Conservation (phyloP, 2,797 vertebrate genomes). For the Rhadinocentrus ornatus region DNA sequence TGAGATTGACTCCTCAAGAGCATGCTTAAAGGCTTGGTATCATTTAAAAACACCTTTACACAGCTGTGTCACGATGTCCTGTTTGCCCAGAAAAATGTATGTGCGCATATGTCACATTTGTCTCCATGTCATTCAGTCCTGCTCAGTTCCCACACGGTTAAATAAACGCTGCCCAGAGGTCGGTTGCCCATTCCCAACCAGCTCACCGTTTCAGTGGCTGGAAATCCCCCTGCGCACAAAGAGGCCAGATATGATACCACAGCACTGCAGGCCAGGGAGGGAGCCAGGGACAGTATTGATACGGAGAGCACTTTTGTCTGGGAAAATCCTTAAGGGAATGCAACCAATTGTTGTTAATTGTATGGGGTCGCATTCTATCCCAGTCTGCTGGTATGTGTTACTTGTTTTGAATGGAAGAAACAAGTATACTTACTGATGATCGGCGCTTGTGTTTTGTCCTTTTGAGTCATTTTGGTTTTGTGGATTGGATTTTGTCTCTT, state of each 20-base stretch:
- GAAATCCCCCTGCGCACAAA: slow-evolving; percentile 86
- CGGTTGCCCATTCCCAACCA: slow-evolving; percentile 81
- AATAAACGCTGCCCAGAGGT: slow-evolving; percentile 80
- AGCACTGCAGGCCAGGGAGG: slow-evolving; percentile 86
- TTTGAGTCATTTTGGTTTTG: slow-evolving; percentile 40
- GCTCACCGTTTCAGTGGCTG: slow-evolving; percentile 84
- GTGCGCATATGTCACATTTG: slow-evolving; percentile 33
- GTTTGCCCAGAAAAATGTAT: slow-evolving; percentile 1
- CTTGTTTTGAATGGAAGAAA: slow-evolving; percentile 70
- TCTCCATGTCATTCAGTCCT: slow-evolving; percentile 54
- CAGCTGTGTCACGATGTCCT: slow-evolving; percentile 14
- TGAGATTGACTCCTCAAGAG: background rate
- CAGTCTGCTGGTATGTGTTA: slow-evolving; percentile 72
- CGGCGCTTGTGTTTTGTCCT: slow-evolving; percentile 45
- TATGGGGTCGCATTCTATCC: slow-evolving; percentile 70
- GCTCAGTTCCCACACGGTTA: slow-evolving; percentile 80
- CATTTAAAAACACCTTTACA: slow-evolving; percentile 27
- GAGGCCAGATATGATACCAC: slow-evolving; percentile 84
- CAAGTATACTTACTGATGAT: slow-evolving; percentile 59
- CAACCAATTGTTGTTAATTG: slow-evolving; percentile 82
- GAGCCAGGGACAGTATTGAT: slow-evolving; percentile 81
- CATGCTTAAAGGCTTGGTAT: background rate
- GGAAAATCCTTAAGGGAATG: slow-evolving; percentile 82
- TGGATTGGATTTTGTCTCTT: slow-evolving; percentile 30
- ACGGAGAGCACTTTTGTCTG: slow-evolving; percentile 78